These are phyloP conservation scores for Chrysotoxum bicinctum DNA, from an alignment of 2,888 invertebrate genomes.

Conservation along the genomic window DNA sequence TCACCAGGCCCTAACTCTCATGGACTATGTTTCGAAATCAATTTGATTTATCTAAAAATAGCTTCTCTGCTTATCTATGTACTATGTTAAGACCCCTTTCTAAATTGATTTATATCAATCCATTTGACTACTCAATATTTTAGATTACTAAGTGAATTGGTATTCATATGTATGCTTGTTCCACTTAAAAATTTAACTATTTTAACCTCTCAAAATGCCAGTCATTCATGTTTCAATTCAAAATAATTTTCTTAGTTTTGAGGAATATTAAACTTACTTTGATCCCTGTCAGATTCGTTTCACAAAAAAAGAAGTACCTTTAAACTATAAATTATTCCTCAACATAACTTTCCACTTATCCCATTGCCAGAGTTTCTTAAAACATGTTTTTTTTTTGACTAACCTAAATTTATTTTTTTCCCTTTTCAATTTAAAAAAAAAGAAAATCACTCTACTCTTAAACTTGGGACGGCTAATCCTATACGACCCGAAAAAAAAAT, in stretches of 20 bases:
- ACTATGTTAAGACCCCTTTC: too few species aligned
- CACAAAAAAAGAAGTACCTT: background rate
- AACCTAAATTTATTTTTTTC: conserved; percentile 37
- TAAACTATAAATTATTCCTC: conserved; percentile 32
- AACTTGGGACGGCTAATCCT: conserved; percentile 36
- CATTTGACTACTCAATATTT: too few species aligned
- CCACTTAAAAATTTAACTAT: background rate
- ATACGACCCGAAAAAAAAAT: background rate
- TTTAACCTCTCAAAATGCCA: background rate
- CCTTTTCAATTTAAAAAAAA: conserved; percentile 38
- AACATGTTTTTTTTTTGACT: conserved; percentile 33
- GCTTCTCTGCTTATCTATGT: too few species aligned
- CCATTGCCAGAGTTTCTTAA: conserved; percentile 29
- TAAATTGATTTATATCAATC: too few species aligned
- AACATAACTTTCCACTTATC: conserved; percentile 36
- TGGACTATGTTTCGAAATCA: too few species aligned
- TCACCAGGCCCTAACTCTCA: too few species aligned
- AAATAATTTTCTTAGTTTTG: background rate
- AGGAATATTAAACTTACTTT: background rate
- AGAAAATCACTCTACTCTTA: conserved; percentile 34
- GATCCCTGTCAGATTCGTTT: conserved; percentile 27
- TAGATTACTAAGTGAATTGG: too few species aligned
- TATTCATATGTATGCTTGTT: background rate
- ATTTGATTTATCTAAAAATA: too few species aligned
- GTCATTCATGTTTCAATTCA: background rate